Base-by-base conservation (phyloP, 2,888 invertebrate species). In the Cheiracanthium punctorium region DNA sequence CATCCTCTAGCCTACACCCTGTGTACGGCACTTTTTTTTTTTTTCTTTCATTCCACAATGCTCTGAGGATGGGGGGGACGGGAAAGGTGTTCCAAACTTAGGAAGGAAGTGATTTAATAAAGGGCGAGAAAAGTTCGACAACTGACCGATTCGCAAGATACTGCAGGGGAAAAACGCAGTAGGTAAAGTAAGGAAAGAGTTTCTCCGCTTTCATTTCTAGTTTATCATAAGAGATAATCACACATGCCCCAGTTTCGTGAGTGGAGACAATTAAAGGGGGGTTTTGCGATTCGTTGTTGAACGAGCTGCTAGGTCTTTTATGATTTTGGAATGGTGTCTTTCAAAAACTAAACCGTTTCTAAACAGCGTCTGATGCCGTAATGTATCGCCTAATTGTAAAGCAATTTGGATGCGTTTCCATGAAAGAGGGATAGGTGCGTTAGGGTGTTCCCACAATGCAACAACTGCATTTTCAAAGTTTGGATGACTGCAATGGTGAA, bases 91-190 rank as follows among this genome's bases (percentile, higher is more conserved):
- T 81, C 37, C 14, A 10, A 48, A 12, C n/a, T 52, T 58, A 76
- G 82, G 76, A 77, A 82, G 75, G 82, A 82, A 70, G 82, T 82
- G 65, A 77, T 70, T 37, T 72, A 77, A 82, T 72, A 77, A 76
- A 76, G 76, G 76, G 82, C 48, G 65, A 77, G 76, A 74, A 81
- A 69, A 74, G 69, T 74, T 52, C n/a, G 43, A 32, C 67, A 37
- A 28, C 41, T 76, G 64, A 70, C 65, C 71, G 77, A 64, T 72
- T 81, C 48, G 43, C 28, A 70, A 58, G 69, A 37, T 28, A n/a
- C 7, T 43, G 30, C 32, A 20, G 28, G 52, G 69, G 69, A 75
- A 43, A n/a, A 52, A 28, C 1, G 17, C 10, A 28, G 30, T 24
- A 70, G 70, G 64, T 32, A 58, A 74, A 81, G 74, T 81, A 72